Evolutionary conservation across 2,113 vertebrate genomes (phyloP), one percentile per base, ranked within the genome.

Genomic region (Hassar affinis): DNA sequence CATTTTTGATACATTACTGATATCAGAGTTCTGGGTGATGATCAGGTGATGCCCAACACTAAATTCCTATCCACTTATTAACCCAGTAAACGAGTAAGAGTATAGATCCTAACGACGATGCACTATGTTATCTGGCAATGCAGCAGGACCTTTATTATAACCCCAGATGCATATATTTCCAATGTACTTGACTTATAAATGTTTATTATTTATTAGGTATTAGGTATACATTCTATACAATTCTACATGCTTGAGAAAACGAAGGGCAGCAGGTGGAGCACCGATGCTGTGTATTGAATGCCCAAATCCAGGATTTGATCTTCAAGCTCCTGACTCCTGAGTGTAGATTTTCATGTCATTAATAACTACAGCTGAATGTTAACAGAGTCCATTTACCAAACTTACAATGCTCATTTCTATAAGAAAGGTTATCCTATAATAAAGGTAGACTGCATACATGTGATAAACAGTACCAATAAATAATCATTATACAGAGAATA

Each of bases 141-240:
- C 0, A 71, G 22, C 20, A 49, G 49, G n/a, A 15, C 12, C 25
- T 72, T 27, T 72, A 27, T 47, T 71, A 4, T 47, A 47, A 72
- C 14, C 11, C 35, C 25, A 47, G 1, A 47, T 6, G 11, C 69
- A 27, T 72, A 12, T 17, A 72, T n/a, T 72, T n/a, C 6, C 22
- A 42, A 42, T 69, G 3, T 42, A 25, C 22, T 22, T 25, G 20
- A 33, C 7, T 2, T 20, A 33, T 18, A 51, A 76, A 51, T 77
- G 10, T 78, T 57, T 78, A 78, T 59, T 78, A 6, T 35, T 11
- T n/a, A n/a, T n/a, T n/a, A n/a, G n/a, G n/a, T n/a, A n/a, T n/a
- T 45, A 59, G 12, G 11, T 79, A 69, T 47, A 76, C 6, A 64
- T n/a, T n/a, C n/a, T n/a, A n/a, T n/a, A n/a, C n/a, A n/a, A n/a